These are phyloP conservation scores for Planiliza haematocheilus DNA, from an alignment of 2,113 vertebrate species.

Conservation along the genomic window DNA sequence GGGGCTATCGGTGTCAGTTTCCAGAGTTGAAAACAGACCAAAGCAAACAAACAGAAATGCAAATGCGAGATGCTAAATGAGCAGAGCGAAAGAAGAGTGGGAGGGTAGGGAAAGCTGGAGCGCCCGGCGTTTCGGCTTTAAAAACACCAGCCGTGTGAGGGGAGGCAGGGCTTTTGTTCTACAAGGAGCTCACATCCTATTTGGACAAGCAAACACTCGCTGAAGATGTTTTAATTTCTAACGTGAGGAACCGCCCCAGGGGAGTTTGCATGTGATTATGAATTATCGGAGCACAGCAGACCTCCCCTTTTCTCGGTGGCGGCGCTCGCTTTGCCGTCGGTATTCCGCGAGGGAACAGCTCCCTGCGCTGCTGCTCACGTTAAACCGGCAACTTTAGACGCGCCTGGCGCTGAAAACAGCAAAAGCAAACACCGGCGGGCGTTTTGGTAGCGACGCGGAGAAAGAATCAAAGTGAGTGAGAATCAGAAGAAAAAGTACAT, in stretches of 20 bases:
- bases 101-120: constrained; percentile 23
- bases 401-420: constrained; percentile 41
- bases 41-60: constrained; percentile 28
- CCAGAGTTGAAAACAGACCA: constrained; percentile 8
- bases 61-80: constrained; percentile 29
- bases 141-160: constrained; percentile 37
- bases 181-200: constrained; percentile 59
- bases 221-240: constrained; percentile 69
- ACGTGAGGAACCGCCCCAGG: constrained; percentile 54
- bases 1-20: neutral
- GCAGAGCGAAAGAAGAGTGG: constrained; percentile 15
- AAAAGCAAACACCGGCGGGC: constrained; percentile 37
- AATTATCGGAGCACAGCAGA: constrained; percentile 75
- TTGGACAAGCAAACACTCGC: constrained; percentile 65
- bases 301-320: constrained; percentile 36
- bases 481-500: neutral
- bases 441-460: constrained; percentile 7
- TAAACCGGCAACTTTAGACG: constrained; percentile 41
- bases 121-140: constrained; percentile 7
- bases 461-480: constrained; percentile 18
- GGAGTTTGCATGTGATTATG: constrained; percentile 78
- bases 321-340: constrained; percentile 39
- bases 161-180: constrained; percentile 54
- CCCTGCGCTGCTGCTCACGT: constrained; percentile 15
- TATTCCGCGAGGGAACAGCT: constrained; percentile 43